Conservation (phyloP, 2,113 vertebrate species). For the Enhydra lutris region DNA sequence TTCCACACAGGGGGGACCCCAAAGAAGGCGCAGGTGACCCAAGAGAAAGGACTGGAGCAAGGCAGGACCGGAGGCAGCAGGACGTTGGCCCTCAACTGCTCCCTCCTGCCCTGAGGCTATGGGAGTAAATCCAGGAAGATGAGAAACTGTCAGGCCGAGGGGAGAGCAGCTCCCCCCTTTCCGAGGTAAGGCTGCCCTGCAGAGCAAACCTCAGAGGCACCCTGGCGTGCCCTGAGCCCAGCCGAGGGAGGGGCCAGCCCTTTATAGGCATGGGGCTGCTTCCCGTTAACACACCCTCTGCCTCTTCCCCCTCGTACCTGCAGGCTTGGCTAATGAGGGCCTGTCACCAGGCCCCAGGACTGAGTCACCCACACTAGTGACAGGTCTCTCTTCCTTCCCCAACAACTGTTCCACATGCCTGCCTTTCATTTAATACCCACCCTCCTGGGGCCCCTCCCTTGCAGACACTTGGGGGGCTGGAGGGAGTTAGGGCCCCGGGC, state of each 20-base stretch:
- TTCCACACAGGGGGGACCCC: not conserved
- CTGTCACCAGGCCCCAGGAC: not conserved
- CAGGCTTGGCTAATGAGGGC: slow-evolving; percentile 51
- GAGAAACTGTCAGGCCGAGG: not conserved
- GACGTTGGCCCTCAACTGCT: not conserved
- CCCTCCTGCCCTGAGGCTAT: not conserved
- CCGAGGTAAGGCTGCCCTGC: not conserved
- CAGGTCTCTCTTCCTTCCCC: slow-evolving; percentile 65
- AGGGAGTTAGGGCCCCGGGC: not conserved
- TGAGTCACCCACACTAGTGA: slow-evolving; percentile 77
- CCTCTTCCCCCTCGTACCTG: not conserved
- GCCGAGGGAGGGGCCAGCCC: not conserved
- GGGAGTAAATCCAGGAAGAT: not conserved
- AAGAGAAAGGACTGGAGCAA: not conserved
- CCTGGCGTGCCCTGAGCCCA: not conserved
- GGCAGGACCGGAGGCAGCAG: not conserved
- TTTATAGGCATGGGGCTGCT: not conserved
- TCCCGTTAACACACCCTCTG: slow-evolving; percentile 49
- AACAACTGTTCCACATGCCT: not conserved
- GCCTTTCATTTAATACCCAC: slow-evolving; percentile 52
- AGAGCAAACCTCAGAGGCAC: slow-evolving; percentile 14
- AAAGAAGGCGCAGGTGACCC: not conserved
- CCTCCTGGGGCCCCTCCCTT: slow-evolving; percentile 14
- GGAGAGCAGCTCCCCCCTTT: not conserved
- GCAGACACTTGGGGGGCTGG: not conserved